phyloP scores from a whole-genome alignment of 2,113 vertebrate species.

The Progne subis region DNA sequence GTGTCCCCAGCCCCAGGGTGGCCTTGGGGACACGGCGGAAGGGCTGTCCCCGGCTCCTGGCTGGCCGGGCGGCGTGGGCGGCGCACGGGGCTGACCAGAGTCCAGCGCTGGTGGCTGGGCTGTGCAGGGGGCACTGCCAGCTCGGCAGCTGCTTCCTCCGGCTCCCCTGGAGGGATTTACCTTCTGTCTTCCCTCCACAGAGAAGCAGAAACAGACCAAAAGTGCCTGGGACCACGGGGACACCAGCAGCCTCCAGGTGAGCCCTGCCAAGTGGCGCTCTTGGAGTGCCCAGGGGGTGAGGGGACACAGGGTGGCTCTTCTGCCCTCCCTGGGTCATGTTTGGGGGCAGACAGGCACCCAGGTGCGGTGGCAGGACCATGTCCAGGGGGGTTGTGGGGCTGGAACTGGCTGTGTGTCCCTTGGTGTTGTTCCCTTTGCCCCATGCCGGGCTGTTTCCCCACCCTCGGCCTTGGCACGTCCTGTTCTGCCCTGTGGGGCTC shows the following conservation, averaged over 20 bases:
- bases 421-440: neutral
- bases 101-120: neutral
- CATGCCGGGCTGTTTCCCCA: rapidly evolving
- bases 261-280: neutral
- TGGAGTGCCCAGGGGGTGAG: neutral
- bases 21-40: neutral
- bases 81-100: neutral
- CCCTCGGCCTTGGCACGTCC: rapidly evolving
- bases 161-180: neutral
- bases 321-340: too few relatives aligned
- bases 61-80: neutral
- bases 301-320: neutral
- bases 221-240: slow-evolving; percentile 84
- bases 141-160: neutral
- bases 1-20: neutral
- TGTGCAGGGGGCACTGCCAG: neutral
- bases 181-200: slow-evolving; percentile 41
- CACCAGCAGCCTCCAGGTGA: slow-evolving; percentile 84
- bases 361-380: neutral
- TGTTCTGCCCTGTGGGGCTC: neutral
- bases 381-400: neutral
- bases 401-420: rapidly evolving
- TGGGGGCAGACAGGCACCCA: neutral
- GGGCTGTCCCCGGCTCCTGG: neutral
- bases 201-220: slow-evolving; percentile 83